These are phyloP conservation scores for Actinostola sp. DNA, from an alignment of 92 coral and sea anemone genomes.

Conservation along the genomic window DNA sequence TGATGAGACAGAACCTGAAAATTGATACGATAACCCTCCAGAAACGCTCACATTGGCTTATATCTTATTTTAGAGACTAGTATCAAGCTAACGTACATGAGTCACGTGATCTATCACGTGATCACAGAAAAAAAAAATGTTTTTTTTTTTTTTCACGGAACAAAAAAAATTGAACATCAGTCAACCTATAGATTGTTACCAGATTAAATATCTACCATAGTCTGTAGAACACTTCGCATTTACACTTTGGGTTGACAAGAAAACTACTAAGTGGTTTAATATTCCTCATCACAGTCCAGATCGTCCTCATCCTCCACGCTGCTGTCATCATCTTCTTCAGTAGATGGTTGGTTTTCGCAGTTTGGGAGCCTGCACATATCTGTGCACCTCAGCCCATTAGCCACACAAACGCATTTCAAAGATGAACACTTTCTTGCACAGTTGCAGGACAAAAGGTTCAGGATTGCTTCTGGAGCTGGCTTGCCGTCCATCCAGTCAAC, in stretches of 20 bases:
- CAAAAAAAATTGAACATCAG: too few species aligned
- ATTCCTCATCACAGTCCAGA: slow-evolving; percentile 20
- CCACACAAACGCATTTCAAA: slow-evolving; percentile 40
- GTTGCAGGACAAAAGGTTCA: slow-evolving; percentile 37
- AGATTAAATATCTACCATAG: neutral
- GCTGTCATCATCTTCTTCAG: slow-evolving; percentile 20
- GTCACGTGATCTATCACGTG: too few species aligned
- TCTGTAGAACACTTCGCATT: neutral
- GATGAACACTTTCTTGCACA: slow-evolving; percentile 36
- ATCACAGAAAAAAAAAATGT: too few species aligned
- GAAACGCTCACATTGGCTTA: too few species aligned
- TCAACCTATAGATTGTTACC: too few species aligned
- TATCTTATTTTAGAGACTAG: too few species aligned
- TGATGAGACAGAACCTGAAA: too few species aligned
- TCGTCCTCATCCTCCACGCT: slow-evolving; percentile 8
- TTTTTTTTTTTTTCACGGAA: too few species aligned
- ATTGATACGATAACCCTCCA: too few species aligned
- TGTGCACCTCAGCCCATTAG: slow-evolving; percentile 43
- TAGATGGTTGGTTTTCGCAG: slow-evolving; percentile 37
- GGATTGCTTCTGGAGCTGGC: slow-evolving; percentile 48
- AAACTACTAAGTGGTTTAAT: too few species aligned
- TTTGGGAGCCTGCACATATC: slow-evolving; percentile 44
- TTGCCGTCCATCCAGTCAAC: slow-evolving; percentile 57
- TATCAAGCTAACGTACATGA: too few species aligned
- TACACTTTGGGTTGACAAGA: neutral